phyloP scores from a whole-genome alignment of 2,888 invertebrate species.

The Schrankia costaestrigalis region DNA sequence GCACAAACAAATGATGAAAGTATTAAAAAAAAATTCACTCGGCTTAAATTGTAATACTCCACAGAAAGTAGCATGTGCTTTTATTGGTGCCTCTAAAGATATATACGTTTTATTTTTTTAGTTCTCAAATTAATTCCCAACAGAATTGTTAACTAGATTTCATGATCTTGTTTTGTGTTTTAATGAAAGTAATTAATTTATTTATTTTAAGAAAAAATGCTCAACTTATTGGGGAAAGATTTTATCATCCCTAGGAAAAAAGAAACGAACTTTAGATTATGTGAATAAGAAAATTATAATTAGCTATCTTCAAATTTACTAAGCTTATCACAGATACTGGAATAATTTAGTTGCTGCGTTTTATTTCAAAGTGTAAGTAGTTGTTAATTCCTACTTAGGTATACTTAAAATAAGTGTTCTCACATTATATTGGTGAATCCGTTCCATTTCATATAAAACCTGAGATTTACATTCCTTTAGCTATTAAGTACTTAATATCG shows the following conservation, averaged over 20 bases:
- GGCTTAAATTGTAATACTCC: slow-evolving; percentile 29
- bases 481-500: slow-evolving; percentile 80
- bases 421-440: slow-evolving; percentile 49
- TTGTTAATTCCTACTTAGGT: slow-evolving; percentile 40
- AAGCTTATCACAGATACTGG: too few species aligned
- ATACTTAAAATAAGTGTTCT: slow-evolving; percentile 31
- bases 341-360: too few species aligned
- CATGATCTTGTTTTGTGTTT: slow-evolving; percentile 19
- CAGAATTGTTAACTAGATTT: slow-evolving; percentile 17
- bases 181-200: slow-evolving; percentile 27
- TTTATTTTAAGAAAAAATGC: slow-evolving; percentile 40
- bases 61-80: slow-evolving; percentile 53
- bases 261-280: too few species aligned
- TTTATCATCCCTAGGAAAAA: slow-evolving; percentile 34
- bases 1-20: slow-evolving; percentile 65
- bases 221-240: slow-evolving; percentile 40
- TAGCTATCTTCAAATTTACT: slow-evolving; percentile 6
- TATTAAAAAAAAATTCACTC: slow-evolving; percentile 26
- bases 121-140: slow-evolving; percentile 12
- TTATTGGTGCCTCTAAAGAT: slow-evolving; percentile 50
- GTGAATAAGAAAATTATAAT: slow-evolving; percentile 22
- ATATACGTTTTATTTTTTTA: slow-evolving; percentile 21
- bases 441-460: slow-evolving; percentile 52
- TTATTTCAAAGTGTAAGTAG: slow-evolving; percentile 24
- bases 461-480: slow-evolving; percentile 77